A percentile compares a stretch with the other conserved stretches of the same genome.
Conservation (phyloP, 2,113 vertebrate species). For the Austrofundulus limnaeus region DNA sequence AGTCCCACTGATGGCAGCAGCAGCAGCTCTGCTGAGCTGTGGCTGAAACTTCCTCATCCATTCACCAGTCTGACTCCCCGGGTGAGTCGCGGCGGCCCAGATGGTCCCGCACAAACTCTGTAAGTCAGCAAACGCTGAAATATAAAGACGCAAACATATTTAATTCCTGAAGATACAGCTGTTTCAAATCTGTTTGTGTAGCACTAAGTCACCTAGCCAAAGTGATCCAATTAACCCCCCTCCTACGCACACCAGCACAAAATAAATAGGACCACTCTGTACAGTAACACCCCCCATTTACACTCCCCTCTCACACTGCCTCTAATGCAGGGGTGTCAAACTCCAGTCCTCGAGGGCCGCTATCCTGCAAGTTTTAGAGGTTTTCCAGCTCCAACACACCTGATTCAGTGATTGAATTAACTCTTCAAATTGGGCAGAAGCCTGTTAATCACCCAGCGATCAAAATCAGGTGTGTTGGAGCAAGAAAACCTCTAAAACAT, state of each 20-base stretch:
- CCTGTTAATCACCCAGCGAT: no score
- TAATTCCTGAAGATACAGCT: not conserved
- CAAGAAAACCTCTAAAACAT: no score
- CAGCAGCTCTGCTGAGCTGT: slow-evolving; percentile 37
- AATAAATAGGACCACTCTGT: not conserved
- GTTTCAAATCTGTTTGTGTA: not conserved
- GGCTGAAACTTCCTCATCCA: slow-evolving; percentile 38
- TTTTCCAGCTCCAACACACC: no score
- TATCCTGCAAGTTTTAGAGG: no score
- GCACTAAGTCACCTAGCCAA: slow-evolving; percentile 28
- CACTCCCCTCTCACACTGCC: not conserved
- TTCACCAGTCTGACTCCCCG: no score
- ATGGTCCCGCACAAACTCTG: slow-evolving; percentile 36
- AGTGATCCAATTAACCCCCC: slow-evolving; percentile 49
- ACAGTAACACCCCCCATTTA: not conserved
- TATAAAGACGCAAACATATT: not conserved
- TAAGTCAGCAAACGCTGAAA: not conserved
- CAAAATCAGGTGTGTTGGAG: no score
- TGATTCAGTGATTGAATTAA: no score
- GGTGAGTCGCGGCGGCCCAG: slow-evolving; percentile 34
- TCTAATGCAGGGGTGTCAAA: no score
- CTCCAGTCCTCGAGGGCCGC: no score
- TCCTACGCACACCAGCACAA: slow-evolving; percentile 18
- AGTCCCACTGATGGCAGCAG: slow-evolving; percentile 25
- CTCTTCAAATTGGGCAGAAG: no score